Evolutionary conservation across 1,140 invertebrate species (phyloP), one percentile per base, ranked within the genome.

Genomic region (Tribolium castaneum): DNA sequence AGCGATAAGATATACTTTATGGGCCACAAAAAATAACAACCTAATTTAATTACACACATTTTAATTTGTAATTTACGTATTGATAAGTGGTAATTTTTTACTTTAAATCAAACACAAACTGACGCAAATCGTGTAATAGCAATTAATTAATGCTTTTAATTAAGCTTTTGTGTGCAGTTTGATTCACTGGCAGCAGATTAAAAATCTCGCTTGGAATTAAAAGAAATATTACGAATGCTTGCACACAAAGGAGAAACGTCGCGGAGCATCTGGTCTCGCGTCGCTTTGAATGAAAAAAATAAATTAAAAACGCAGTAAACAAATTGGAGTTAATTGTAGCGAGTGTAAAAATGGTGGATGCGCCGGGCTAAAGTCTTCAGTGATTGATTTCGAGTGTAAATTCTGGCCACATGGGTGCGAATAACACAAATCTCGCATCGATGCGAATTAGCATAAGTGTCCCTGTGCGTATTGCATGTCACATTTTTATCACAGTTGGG

Each of bases 401-500:
- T 66, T 66, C 59, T 66, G 59, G 59, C 30, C 59, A 66, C 59
- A 66, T 66, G 59, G 59, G 59, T 59, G 6, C 19, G 6, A 22
- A 19, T 9, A 59, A 59, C 54, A 59, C 54, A 25, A 59, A 59
- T 59, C 54, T 59, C 59, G 59, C 59, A 59, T 35, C 59, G 59
- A 35, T 66, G 10, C 30, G 30, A 35, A 66, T 66, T 66, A 66
- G 59, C 30, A 66, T 39, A 66, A 66, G 59, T 35, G 59, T 66
- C 59, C 59, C 59, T 14, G 25, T 66, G 59, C 59, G 59, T 66
- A 66, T 66, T 66, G 59, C 59, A 66, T 66, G 59, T 66, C 59
- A 35, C 59, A 66, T 66, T 66, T 66, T 66, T 66, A 66, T 66
- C 59, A 66, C 59, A 66, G 59, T 66, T 66, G 59, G 12, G 59